A percentile compares a stretch with the other conserved stretches of the same genome.
Evolutionary conservation across 1,140 invertebrate species (phyloP).

Genomic region (Brachionus rubens): DNA sequence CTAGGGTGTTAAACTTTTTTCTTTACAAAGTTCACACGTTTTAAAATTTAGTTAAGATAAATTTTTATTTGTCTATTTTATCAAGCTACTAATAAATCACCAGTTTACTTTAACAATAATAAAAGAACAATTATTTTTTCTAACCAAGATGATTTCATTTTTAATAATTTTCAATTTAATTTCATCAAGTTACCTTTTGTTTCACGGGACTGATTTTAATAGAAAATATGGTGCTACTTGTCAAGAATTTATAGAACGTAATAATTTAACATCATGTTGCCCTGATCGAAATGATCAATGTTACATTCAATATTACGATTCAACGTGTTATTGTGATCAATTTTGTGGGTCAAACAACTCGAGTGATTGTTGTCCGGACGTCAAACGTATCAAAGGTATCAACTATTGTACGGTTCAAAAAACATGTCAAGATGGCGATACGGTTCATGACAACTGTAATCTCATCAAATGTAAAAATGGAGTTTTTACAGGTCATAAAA

Average conservation of each 20-base stretch:
- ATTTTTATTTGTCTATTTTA: no score
- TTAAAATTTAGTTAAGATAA: no score
- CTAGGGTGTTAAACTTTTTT: no score
- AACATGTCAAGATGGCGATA: not conserved
- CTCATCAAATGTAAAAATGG: slow-evolving; percentile 75
- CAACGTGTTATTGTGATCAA: slow-evolving; percentile 84
- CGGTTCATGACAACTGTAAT: slow-evolving; percentile 61
- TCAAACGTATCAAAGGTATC: slow-evolving; percentile 53
- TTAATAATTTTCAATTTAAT: no score
- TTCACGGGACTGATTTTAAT: not conserved
- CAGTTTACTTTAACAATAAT: no score
- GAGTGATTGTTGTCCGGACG: slow-evolving; percentile 82
- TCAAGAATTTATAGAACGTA: not conserved
- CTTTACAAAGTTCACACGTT: no score
- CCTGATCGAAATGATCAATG: slow-evolving; percentile 70
- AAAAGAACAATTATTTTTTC: no score
- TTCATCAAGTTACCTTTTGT: not conserved
- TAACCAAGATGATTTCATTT: no score
- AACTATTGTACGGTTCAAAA: not conserved
- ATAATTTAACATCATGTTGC: slow-evolving; percentile 66
- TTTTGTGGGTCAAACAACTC: slow-evolving; percentile 73
- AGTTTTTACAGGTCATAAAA: slow-evolving; percentile 67
- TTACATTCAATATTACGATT: slow-evolving; percentile 69
- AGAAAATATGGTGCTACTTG: not conserved
- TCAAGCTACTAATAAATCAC: no score